phyloP scores from a whole-genome alignment of 1,140 invertebrate species.

The Platyscapa corneri region DNA sequence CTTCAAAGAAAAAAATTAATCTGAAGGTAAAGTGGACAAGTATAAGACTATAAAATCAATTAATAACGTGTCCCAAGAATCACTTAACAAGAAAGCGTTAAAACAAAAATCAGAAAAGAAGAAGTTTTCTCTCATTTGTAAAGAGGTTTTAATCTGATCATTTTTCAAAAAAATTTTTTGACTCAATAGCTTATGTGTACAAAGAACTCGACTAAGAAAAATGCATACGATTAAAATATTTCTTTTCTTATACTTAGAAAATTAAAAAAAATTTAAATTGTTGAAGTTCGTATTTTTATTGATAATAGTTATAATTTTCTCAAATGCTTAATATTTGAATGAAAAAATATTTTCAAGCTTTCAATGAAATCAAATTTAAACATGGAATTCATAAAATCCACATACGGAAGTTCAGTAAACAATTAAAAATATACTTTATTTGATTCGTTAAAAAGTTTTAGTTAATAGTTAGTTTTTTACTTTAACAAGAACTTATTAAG shows the following conservation, averaged over 20 bases:
- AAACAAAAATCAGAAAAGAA: background rate
- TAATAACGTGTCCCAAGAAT: background rate
- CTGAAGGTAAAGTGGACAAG: background rate
- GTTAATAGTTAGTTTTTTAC: background rate
- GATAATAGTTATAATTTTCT: no score
- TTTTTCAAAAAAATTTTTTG: background rate
- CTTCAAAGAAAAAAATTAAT: background rate
- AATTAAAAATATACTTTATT: background rate
- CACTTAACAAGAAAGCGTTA: background rate
- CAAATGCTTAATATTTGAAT: no score
- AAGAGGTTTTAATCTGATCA: constrained; percentile 2
- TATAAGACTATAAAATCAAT: background rate
- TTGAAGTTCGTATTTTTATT: no score
- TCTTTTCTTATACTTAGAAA: background rate
- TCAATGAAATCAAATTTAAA: no score
- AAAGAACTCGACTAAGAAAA: background rate
- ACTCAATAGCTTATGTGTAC: background rate
- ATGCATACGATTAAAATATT: background rate
- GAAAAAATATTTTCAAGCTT: no score
- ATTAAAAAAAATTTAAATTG: background rate
- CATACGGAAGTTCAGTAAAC: background rate
- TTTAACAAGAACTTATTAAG: background rate
- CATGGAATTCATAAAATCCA: no score
- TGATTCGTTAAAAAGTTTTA: background rate
- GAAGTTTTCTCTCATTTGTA: background rate